Evolutionary conservation across 64 coral and sea anemone genomes (phyloP), one percentile per base, ranked within the genome.

Genomic region (Platygyra sinensis): DNA sequence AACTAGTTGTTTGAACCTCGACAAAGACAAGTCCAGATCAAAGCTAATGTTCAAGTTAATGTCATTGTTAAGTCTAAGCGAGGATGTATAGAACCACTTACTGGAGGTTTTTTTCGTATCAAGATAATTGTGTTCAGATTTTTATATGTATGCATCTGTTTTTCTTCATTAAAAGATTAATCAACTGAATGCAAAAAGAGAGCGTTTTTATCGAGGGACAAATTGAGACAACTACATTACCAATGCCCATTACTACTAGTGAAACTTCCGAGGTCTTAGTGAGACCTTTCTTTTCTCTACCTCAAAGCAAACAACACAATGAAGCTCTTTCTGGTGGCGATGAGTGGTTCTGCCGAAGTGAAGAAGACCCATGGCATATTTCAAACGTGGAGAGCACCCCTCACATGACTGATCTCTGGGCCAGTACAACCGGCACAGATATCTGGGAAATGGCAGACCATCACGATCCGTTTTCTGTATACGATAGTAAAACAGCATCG

Each of bases 351-450:
- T 74, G 22, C 55, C 79, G 52, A 84, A 75, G 19, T 84, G 79
- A 91, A 91, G 75, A 33, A 67, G 89, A 86, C 89, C 89, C 89
- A 86, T 91, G 89, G 89, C 78, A 91, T 29, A 84, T 77, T 74
- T 84, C 80, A 64, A 73, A 63, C 36, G 36, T 38, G 36, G 1
- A 38, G 36, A 38, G 36, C 4, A 2, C 36, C 72, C 52, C 79
- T 83, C 89, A 73, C 49, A 75, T 85, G 89, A 84, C 64, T 86
- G 80, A 91, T 91, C 80, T 30, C 71, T 91, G 89, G 89, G 80
- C 50, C 80, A 86, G 57, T 91, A n/a, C 64, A 86, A 86, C 52
- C 13, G 80, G 86, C 86, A 87, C 31, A 30, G 72, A 87, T 87
- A 60, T 75, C 75, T 87, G 86, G 88, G 76, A 90, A 90, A 67